phyloP scores from a whole-genome alignment of 2,113 vertebrate genomes.

The Chionodraco myersi region DNA sequence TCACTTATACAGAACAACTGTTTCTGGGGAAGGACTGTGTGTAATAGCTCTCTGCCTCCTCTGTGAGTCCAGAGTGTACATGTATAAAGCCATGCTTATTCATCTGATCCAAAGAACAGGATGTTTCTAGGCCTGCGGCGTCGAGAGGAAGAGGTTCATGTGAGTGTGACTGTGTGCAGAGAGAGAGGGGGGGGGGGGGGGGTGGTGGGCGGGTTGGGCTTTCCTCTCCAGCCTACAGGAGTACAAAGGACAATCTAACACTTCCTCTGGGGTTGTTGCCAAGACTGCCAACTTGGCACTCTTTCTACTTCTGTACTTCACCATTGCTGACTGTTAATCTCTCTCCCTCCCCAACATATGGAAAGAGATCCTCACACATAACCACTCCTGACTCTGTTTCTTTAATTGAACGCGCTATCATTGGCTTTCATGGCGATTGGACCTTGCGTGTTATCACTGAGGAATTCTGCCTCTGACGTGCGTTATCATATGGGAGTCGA shows the following conservation, averaged over 20 bases:
- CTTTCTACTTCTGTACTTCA: constrained; percentile 66
- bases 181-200: constrained; percentile 30
- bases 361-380: constrained; percentile 19
- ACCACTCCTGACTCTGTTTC: constrained; percentile 3
- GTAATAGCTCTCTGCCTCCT: constrained; percentile 23
- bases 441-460: constrained; percentile 17
- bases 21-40: background rate
- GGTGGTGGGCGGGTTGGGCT: constrained; percentile 58
- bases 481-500: constrained; percentile 29
- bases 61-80: constrained; percentile 41
- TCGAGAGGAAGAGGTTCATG: constrained; percentile 76
- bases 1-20: constrained; percentile 38
- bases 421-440: background rate
- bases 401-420: background rate
- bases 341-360: constrained; percentile 24
- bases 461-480: constrained; percentile 30
- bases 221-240: constrained; percentile 82
- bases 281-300: constrained; percentile 85
- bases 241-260: constrained; percentile 86
- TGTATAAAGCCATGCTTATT: constrained; percentile 66
- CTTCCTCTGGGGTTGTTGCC: constrained; percentile 83
- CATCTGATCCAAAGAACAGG: constrained; percentile 81
- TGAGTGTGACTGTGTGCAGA: constrained; percentile 58
- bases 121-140: constrained; percentile 79
- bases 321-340: constrained; percentile 53